Evolutionary conservation across 2,797 vertebrate species (phyloP).

Genomic region (Scyliorhinus canicula): DNA sequence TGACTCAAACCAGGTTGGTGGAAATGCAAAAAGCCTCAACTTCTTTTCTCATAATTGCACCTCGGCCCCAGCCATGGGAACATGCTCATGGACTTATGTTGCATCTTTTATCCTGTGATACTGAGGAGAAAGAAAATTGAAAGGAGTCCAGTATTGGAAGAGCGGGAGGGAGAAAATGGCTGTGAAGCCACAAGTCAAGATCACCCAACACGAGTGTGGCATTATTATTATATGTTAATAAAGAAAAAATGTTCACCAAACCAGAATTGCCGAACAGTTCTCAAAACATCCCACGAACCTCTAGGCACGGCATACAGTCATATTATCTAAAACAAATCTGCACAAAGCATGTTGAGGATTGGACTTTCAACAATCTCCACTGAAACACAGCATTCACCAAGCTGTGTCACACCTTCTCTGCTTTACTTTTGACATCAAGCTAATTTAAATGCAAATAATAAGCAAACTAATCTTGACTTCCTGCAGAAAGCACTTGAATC

Average conservation of each 20-base stretch:
- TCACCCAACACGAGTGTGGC: background rate
- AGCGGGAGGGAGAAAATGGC: background rate
- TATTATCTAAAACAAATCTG: background rate
- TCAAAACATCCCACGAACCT: background rate
- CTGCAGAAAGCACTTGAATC: background rate
- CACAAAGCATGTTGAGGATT: background rate
- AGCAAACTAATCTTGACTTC: background rate
- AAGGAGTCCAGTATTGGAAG: background rate
- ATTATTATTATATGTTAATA: background rate
- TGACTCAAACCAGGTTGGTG: background rate
- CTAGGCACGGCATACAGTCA: background rate
- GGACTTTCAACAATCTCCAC: background rate
- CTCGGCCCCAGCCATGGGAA: background rate
- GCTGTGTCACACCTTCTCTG: background rate
- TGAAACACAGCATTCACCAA: background rate
- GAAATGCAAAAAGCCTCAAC: background rate
- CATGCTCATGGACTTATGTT: background rate
- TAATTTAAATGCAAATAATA: background rate
- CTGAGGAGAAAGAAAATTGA: background rate
- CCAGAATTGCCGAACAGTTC: background rate
- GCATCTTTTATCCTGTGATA: background rate
- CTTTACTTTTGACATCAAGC: background rate
- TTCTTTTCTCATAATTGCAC: background rate
- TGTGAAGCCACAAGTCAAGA: background rate
- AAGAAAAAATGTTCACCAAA: background rate